Evolutionary conservation across 1,140 invertebrate species (phyloP).

Genomic region (Fopius arisanus): DNA sequence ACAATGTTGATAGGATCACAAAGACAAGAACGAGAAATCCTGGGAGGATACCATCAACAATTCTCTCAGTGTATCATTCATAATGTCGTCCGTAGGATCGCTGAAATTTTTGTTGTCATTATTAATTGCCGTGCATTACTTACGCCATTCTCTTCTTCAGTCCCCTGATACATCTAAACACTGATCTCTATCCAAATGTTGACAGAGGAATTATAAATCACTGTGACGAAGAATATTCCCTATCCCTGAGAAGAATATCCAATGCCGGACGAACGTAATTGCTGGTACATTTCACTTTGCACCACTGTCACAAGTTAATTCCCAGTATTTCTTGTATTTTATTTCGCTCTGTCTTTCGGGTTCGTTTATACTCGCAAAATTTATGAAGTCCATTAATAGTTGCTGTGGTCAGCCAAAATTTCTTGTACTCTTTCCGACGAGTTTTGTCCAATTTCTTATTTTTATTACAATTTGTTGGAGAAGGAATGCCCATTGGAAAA

Average conservation of each 20-base stretch:
- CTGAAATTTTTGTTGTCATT: neutral
- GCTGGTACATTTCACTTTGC: conserved; percentile 11
- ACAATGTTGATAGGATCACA: neutral
- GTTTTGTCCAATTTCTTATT: neutral
- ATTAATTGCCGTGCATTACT: neutral
- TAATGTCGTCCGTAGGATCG: neutral
- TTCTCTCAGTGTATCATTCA: neutral
- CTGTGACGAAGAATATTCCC: neutral
- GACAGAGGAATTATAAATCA: too few species aligned
- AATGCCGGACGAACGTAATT: conserved; percentile 30
- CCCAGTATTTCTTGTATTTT: neutral
- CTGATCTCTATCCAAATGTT: too few species aligned
- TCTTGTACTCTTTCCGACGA: neutral
- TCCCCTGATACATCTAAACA: neutral
- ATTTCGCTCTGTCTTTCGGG: neutral
- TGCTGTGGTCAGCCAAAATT: conserved; percentile 1
- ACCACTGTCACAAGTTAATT: neutral
- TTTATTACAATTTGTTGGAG: too few species aligned
- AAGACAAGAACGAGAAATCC: neutral
- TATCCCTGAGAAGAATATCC: conserved; percentile 5
- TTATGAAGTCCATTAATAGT: conserved; percentile 1
- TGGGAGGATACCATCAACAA: neutral
- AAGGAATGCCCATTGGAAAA: too few species aligned
- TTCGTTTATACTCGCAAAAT: neutral
- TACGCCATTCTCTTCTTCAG: neutral